A percentile compares a stretch with the other conserved stretches of the same genome.
phyloP scores from a whole-genome alignment of 1,140 invertebrate genomes.

The Macrosteles quadrilineatus region DNA sequence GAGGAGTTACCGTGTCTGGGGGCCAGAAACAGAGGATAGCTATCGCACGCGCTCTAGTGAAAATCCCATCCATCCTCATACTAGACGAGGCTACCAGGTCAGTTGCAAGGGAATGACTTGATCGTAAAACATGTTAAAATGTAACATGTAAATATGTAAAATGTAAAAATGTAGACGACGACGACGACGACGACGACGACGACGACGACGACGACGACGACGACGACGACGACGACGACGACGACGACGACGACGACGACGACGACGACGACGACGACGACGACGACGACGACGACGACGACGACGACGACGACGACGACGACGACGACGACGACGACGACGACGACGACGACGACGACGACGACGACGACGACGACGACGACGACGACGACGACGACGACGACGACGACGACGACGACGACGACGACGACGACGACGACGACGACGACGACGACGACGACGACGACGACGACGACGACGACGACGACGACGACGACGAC shows the following conservation, averaged over 20 bases:
- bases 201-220: conserved; percentile 12
- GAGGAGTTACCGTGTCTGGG: no score
- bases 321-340: conserved; percentile 14
- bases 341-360: conserved; percentile 7
- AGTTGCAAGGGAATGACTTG: no score
- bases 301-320: neutral
- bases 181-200: neutral
- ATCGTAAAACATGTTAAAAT: no score
- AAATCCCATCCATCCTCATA: no score
- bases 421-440: conserved; percentile 11
- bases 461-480: conserved; percentile 18
- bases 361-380: conserved; percentile 6
- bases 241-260: neutral
- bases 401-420: conserved; percentile 13
- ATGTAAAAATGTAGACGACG: no score
- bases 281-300: conserved; percentile 10
- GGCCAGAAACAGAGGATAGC: no score
- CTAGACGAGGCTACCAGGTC: no score
- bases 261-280: neutral
- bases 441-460: conserved; percentile 11
- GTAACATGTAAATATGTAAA: no score
- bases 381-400: conserved; percentile 4
- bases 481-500: neutral
- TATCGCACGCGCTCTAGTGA: no score
- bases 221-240: neutral